A percentile compares a stretch with the other conserved stretches of the same genome.
These are phyloP conservation scores for Diloba caeruleocephala DNA, from an alignment of 2,888 invertebrate genomes.

Conservation along the genomic window DNA sequence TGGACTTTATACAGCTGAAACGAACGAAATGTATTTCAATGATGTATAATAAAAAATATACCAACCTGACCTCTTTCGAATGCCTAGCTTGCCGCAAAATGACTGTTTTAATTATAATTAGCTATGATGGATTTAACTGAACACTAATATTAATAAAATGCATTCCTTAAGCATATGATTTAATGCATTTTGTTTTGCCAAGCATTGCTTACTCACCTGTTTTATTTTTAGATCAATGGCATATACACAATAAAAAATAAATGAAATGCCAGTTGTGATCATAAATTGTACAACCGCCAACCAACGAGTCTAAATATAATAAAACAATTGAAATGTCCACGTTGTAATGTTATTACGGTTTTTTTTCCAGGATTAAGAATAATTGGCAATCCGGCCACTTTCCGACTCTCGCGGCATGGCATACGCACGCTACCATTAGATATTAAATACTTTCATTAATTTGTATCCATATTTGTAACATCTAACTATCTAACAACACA, in stretches of 20 bases:
- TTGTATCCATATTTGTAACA: conserved; percentile 4
- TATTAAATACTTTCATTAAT: too few relatives aligned
- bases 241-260: too few relatives aligned
- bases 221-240: too few relatives aligned
- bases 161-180: too few relatives aligned
- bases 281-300: too few relatives aligned
- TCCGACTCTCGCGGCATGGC: conserved; percentile 20
- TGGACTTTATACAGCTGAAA: too few relatives aligned
- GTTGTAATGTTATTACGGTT: conserved; percentile 20
- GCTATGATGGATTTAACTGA: conserved; percentile 1
- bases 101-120: not conserved
- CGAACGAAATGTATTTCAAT: too few relatives aligned
- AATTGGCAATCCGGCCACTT: conserved; percentile 13
- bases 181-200: too few relatives aligned
- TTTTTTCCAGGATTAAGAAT: conserved; percentile 35
- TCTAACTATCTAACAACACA: too few relatives aligned
- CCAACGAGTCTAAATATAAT: not conserved
- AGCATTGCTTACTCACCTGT: too few relatives aligned
- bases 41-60: too few relatives aligned
- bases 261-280: too few relatives aligned
- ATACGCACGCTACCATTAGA: conserved; percentile 30
- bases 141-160: not conserved
- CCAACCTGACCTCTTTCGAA: not conserved
- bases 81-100: not conserved
- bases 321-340: conserved; percentile 21